These are phyloP conservation scores for Apostichopus californicus DNA, from an alignment of 35 echinoderm and acorn worm genomes.

Conservation along the genomic window DNA sequence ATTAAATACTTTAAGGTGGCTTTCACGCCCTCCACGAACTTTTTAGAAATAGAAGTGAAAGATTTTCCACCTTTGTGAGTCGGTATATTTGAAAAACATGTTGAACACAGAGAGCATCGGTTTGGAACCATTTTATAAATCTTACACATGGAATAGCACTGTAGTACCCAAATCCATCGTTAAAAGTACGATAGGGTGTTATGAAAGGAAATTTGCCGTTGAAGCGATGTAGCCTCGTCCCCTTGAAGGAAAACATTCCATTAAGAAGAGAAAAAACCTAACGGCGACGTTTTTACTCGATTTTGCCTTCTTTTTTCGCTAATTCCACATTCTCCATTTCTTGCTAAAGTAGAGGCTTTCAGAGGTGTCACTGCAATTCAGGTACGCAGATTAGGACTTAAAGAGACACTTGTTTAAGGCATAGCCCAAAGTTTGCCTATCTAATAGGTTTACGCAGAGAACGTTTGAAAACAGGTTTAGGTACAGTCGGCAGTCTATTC, in stretches of 20 bases:
- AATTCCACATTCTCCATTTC: constrained; percentile 13
- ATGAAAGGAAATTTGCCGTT: constrained; percentile 25
- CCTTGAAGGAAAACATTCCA: constrained; percentile 55
- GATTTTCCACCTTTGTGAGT: constrained; percentile 48
- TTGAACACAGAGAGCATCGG: constrained; percentile 8
- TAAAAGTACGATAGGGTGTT: constrained; percentile 45
- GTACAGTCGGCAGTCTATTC: background rate
- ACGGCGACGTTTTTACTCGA: constrained; percentile 28
- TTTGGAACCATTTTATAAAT: constrained; percentile 41
- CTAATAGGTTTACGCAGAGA: background rate
- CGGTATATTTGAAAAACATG: constrained; percentile 28
- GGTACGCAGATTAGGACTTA: background rate
- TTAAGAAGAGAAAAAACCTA: constrained; percentile 33
- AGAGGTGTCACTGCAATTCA: constrained; percentile 8
- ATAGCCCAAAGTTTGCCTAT: background rate
- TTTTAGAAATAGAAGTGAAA: constrained; percentile 31
- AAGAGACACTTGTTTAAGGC: background rate
- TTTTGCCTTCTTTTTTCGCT: constrained; percentile 22
- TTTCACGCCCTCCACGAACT: constrained; percentile 46
- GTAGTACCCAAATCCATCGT: constrained; percentile 14
- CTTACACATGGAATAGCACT: constrained; percentile 26
- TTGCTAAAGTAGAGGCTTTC: constrained; percentile 21
- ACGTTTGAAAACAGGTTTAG: background rate
- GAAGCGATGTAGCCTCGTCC: constrained; percentile 33
- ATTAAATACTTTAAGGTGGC: constrained; percentile 34